A percentile compares a stretch with the other conserved stretches of the same genome.
Conservation (phyloP, 2,113 vertebrate genomes). For the Oncorhynchus kisutch region DNA sequence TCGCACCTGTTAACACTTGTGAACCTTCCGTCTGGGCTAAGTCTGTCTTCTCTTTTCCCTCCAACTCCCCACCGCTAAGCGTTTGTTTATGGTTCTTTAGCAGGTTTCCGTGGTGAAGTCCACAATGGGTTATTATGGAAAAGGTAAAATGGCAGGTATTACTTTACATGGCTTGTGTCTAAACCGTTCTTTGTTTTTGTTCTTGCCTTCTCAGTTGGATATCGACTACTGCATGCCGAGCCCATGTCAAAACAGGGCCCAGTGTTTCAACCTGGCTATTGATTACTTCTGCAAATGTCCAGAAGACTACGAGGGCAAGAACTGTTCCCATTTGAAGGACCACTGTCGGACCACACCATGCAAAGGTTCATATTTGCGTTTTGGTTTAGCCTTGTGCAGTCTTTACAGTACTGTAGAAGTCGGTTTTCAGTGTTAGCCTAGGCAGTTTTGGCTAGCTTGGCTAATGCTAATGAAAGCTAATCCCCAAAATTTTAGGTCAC, state of each 20-base stretch:
- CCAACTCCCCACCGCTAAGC: too few species aligned
- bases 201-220: slow-evolving; percentile 79
- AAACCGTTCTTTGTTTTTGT: neutral
- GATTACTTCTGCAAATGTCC: slow-evolving; percentile 94
- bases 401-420: neutral
- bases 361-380: slow-evolving; percentile 78
- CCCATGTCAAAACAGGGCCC: slow-evolving; percentile 89
- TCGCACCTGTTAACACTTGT: slow-evolving; percentile 7
- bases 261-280: slow-evolving; percentile 90
- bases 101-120: neutral
- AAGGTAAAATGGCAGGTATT: neutral
- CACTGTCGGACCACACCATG: slow-evolving; percentile 93
- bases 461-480: slow-evolving; percentile 1
- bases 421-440: neutral
- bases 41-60: neutral
- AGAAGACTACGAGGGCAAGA: slow-evolving; percentile 96
- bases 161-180: neutral
- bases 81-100: neutral
- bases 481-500: neutral
- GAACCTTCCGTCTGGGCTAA: neutral
- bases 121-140: neutral
- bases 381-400: neutral
- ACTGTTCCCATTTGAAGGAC: slow-evolving; percentile 95
- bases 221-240: slow-evolving; percentile 94
- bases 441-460: neutral